phyloP scores from a whole-genome alignment of 2,797 vertebrate species.

The Oreochromis mossambicus region DNA sequence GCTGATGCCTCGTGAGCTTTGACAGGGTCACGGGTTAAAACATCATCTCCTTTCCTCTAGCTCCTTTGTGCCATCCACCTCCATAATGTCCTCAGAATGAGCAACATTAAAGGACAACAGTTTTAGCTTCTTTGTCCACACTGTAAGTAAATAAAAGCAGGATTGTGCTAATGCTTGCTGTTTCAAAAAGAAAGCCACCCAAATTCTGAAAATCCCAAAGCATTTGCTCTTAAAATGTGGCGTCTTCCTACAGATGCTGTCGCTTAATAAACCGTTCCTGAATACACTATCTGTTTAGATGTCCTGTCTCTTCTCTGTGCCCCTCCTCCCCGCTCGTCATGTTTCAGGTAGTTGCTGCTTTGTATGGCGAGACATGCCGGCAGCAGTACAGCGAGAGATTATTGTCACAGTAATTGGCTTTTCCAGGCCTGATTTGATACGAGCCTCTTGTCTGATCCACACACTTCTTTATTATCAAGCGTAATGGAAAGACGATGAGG shows the following conservation, averaged over 20 bases:
- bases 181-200: neutral
- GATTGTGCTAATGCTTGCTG: neutral
- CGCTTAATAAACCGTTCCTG: neutral
- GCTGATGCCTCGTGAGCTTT: neutral
- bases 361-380: constrained; percentile 64
- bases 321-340: neutral
- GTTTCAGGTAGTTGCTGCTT: constrained; percentile 56
- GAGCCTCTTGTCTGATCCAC: constrained; percentile 72
- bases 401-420: constrained; percentile 79
- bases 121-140: neutral
- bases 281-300: constrained; percentile 14
- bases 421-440: constrained; percentile 72
- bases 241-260: neutral
- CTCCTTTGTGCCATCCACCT: neutral
- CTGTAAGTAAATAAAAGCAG: neutral
- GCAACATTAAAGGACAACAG: neutral
- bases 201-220: neutral
- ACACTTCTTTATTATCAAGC: constrained; percentile 66
- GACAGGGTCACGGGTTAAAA: neutral
- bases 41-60: neutral
- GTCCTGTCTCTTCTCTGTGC: neutral
- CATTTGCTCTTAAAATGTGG: neutral
- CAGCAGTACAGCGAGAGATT: constrained; percentile 72
- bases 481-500: constrained; percentile 69
- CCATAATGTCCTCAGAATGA: neutral